Evolutionary conservation across 2,797 vertebrate genomes (phyloP), one percentile per base, ranked within the genome.

Genomic region (Bryconaethiops microstoma): DNA sequence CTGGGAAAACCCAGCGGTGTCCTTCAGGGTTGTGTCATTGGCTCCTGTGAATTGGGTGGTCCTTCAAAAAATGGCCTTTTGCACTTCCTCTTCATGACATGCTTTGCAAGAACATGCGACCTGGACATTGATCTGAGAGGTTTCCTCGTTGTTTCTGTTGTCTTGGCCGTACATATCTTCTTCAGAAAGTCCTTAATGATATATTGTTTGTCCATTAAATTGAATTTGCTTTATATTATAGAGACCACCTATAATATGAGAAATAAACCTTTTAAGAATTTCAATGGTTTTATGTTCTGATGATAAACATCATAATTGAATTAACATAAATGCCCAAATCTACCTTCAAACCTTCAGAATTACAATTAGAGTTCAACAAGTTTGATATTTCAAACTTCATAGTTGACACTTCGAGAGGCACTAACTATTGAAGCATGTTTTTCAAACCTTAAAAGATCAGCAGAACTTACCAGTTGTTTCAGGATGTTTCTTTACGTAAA

Each of bases 1-100:
- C 3, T 83, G 79, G 82, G 25, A 81, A 84, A 82, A 67, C 73
- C 74, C 77, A 75, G 57, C 23, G 9, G 13, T 4, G 0, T 67
- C 52, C n/a, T 7, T 12, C 68, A 74, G 67, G 57, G 25, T 39
- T 81, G 77, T 79, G 76, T 83, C 84, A 76, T 73, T 14, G 9
- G 16, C 60, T 63, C 48, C 50, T 40, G 54, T 76, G 55, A 73
- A 19, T 2, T 42, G 52, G 52, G 14, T 74, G 59, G 59, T 59
- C 52, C 13, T 1, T 23, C 25, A 55, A 23, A 50, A 50, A 35
- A 40, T 45, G 25, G n/a, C 55, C 60, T 77, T 29, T 55, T 67
- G 23, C n/a, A 13, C 14, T 74, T 62, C 1, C 14, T 73, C 0
- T 59, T 50, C 64, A 42, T 42, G 25, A 60, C 21, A 65, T 23